phyloP scores from a whole-genome alignment of 1,140 invertebrate genomes.

The Leptopilina clavipes region DNA sequence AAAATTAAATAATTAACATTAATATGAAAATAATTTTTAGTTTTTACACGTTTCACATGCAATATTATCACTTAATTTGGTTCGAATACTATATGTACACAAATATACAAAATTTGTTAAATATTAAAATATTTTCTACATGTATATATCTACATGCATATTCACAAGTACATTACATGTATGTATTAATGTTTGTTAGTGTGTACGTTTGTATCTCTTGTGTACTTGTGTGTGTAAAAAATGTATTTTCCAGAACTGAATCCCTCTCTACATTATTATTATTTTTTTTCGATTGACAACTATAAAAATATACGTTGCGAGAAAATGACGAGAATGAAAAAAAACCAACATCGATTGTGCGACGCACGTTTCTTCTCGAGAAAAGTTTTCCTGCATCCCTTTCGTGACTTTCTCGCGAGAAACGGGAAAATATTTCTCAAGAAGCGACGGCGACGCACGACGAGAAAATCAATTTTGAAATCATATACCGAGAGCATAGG shows the following conservation, averaged over 20 bases:
- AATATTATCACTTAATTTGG: too few relatives aligned
- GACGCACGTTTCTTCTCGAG: conserved; percentile 11
- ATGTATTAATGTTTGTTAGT: neutral
- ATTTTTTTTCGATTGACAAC: conserved; percentile 5
- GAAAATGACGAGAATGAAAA: neutral
- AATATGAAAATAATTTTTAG: too few relatives aligned
- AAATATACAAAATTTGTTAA: neutral
- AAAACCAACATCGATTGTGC: conserved; percentile 6
- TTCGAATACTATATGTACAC: too few relatives aligned
- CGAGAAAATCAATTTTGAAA: conserved; percentile 23
- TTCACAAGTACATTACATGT: conserved; percentile 1
- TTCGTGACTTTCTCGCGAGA: neutral
- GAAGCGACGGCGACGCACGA: neutral
- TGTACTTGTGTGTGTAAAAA: neutral
- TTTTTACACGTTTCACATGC: too few relatives aligned
- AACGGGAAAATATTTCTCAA: conserved; percentile 11
- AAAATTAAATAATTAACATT: too few relatives aligned
- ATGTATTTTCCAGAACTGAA: neutral
- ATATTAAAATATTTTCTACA: neutral
- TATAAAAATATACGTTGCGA: neutral
- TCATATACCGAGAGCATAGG: conserved; percentile 39
- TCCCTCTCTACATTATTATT: neutral
- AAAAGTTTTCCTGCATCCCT: neutral
- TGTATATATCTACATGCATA: neutral
- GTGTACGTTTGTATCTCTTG: neutral